phyloP scores from a whole-genome alignment of 2,113 vertebrate species.

The Takifugu bimaculatus region DNA sequence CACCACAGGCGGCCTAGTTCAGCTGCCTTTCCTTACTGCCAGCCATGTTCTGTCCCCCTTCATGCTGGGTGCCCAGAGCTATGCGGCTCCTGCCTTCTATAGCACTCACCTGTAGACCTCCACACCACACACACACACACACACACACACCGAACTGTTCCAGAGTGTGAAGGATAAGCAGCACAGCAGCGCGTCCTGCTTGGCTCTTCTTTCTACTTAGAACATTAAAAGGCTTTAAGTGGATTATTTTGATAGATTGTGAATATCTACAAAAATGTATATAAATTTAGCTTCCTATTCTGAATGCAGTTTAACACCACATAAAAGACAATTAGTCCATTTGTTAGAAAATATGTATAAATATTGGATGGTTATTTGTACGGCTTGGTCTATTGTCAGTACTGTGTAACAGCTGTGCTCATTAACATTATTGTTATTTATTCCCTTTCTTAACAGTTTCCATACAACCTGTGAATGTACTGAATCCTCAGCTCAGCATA shows the following conservation, averaged over 20 bases:
- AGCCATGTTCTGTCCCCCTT: constrained; percentile 94
- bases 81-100: constrained; percentile 92
- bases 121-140: neutral
- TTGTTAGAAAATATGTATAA: constrained; percentile 42
- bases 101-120: constrained; percentile 87
- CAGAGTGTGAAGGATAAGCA: constrained; percentile 5
- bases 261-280: constrained; percentile 65
- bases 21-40: constrained; percentile 89
- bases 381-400: constrained; percentile 68
- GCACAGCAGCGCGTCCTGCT: constrained; percentile 4
- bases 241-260: constrained; percentile 72
- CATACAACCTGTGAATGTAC: constrained; percentile 53
- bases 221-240: constrained; percentile 44
- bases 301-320: constrained; percentile 66
- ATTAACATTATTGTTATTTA: constrained; percentile 61
- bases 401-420: constrained; percentile 64
- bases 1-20: constrained; percentile 83
- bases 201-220: constrained; percentile 47
- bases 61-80: constrained; percentile 92
- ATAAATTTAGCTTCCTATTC: constrained; percentile 57
- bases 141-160: constrained; percentile 3
- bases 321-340: constrained; percentile 52
- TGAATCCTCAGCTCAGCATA: constrained; percentile 44
- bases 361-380: constrained; percentile 68
- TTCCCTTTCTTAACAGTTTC: constrained; percentile 53